Percentiles rank a stretch among this genome's conserved stretches.
These are phyloP conservation scores for Pristionchus mayeri DNA, from an alignment of 2,888 invertebrate genomes.

Conservation along the genomic window DNA sequence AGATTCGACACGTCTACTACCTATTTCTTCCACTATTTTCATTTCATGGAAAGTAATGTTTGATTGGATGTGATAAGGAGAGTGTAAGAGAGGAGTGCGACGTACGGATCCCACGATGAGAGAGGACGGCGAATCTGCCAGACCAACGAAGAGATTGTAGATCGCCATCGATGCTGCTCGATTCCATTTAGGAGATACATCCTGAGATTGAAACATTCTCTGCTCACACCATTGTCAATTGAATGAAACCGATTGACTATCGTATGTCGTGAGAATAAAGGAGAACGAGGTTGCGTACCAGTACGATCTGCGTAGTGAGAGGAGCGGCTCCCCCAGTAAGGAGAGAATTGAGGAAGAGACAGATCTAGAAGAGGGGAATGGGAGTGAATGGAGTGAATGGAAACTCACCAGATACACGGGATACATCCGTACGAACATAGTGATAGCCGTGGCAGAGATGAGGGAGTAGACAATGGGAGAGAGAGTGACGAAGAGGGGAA, in stretches of 20 bases:
- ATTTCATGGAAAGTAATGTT: no score
- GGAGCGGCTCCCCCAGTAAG: constrained; percentile 34
- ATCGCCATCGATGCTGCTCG: constrained; percentile 44
- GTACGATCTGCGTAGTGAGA: constrained; percentile 24
- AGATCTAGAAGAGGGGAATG: neutral
- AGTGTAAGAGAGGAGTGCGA: no score
- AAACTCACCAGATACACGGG: constrained; percentile 27
- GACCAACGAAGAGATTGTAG: constrained; percentile 38
- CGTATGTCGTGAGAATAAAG: no score
- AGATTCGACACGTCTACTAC: no score
- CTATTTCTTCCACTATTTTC: no score
- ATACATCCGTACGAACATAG: constrained; percentile 3
- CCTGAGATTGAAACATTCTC: neutral
- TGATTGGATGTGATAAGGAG: no score
- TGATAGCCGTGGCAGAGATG: constrained; percentile 10
- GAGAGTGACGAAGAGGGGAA: constrained; percentile 31
- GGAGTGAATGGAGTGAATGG: neutral
- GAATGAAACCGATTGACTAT: no score
- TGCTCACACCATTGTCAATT: no score
- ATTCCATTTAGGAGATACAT: constrained; percentile 35
- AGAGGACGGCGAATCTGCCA: constrained; percentile 2
- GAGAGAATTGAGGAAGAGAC: constrained; percentile 22
- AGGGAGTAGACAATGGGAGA: neutral
- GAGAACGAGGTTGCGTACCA: neutral
- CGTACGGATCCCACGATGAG: constrained; percentile 39